Evolutionary conservation across 1,140 invertebrate genomes (phyloP).

Genomic region (Nixonia krombeini): DNA sequence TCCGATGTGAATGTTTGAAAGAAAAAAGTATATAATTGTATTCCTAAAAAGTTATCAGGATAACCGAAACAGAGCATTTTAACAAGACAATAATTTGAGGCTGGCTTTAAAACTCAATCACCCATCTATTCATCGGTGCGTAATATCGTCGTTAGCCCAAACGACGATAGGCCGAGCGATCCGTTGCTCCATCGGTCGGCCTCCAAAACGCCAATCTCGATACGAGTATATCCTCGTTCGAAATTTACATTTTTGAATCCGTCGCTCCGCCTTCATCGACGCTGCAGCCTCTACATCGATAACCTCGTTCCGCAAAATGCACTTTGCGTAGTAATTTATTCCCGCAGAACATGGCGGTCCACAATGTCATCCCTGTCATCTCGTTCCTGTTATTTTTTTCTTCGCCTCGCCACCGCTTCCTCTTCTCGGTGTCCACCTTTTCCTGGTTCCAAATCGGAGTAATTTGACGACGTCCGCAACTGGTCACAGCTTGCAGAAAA

Average conservation of each 20-base stretch:
- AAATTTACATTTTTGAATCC: constrained; percentile 39
- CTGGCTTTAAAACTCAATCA: constrained; percentile 11
- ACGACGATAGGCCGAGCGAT: constrained; percentile 21
- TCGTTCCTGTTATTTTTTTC: background rate
- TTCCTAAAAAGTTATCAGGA: too few relatives aligned
- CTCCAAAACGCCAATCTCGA: too few relatives aligned
- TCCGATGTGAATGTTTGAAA: too few relatives aligned
- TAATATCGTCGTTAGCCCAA: constrained; percentile 24
- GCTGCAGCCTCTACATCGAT: constrained; percentile 7
- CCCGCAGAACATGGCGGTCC: background rate
- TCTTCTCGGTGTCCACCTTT: constrained; percentile 26
- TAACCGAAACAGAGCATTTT: too few relatives aligned
- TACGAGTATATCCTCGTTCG: constrained; percentile 20
- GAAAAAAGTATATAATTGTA: too few relatives aligned
- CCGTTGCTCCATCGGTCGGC: too few relatives aligned
- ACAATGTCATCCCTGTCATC: too few relatives aligned
- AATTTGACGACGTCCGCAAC: constrained; percentile 37
- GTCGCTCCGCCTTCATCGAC: constrained; percentile 32
- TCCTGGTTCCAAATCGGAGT: constrained; percentile 1
- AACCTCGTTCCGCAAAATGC: constrained; percentile 21
- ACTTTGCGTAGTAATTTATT: constrained; percentile 24
- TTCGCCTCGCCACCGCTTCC: constrained; percentile 5
- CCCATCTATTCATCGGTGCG: constrained; percentile 26
- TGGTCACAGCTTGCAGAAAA: constrained; percentile 26
- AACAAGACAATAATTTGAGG: too few relatives aligned